phyloP scores from a whole-genome alignment of 2,888 invertebrate genomes.

The Arge pagana region DNA sequence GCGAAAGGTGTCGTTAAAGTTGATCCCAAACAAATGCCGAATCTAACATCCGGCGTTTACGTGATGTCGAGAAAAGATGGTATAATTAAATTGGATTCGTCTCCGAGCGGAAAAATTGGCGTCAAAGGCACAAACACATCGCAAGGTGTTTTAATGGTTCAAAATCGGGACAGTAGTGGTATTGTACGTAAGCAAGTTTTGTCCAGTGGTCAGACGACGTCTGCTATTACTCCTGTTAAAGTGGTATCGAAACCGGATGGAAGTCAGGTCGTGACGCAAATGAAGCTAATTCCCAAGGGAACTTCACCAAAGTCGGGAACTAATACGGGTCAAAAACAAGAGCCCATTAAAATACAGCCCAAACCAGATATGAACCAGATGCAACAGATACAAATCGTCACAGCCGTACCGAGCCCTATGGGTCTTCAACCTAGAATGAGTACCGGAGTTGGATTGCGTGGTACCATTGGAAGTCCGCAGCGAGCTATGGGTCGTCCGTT shows the following conservation, averaged over 20 bases:
- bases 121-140: slow-evolving; percentile 61
- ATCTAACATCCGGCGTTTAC: slow-evolving; percentile 68
- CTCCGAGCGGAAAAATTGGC: slow-evolving; percentile 59
- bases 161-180: slow-evolving; percentile 46
- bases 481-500: slow-evolving; percentile 44
- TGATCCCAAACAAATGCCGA: slow-evolving; percentile 74
- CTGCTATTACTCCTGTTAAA: slow-evolving; percentile 51
- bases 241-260: slow-evolving; percentile 54
- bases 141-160: slow-evolving; percentile 53
- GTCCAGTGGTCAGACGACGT: slow-evolving; percentile 42
- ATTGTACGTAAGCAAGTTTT: slow-evolving; percentile 53
- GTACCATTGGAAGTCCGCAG: slow-evolving; percentile 31
- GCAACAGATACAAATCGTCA: slow-evolving; percentile 54
- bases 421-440: slow-evolving; percentile 45
- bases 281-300: slow-evolving; percentile 54
- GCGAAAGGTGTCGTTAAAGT: slow-evolving; percentile 75
- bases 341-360: slow-evolving; percentile 55
- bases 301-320: slow-evolving; percentile 33
- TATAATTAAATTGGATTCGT: slow-evolving; percentile 72
- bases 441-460: slow-evolving; percentile 29
- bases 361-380: slow-evolving; percentile 52
- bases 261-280: slow-evolving; percentile 53
- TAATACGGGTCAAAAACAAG: slow-evolving; percentile 42
- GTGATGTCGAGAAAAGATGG: slow-evolving; percentile 79
- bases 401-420: slow-evolving; percentile 47